Percentiles rank a stretch among this genome's conserved stretches.
Evolutionary conservation across 2,113 vertebrate genomes (phyloP).

Genomic region (Pachypanchax playfairii): DNA sequence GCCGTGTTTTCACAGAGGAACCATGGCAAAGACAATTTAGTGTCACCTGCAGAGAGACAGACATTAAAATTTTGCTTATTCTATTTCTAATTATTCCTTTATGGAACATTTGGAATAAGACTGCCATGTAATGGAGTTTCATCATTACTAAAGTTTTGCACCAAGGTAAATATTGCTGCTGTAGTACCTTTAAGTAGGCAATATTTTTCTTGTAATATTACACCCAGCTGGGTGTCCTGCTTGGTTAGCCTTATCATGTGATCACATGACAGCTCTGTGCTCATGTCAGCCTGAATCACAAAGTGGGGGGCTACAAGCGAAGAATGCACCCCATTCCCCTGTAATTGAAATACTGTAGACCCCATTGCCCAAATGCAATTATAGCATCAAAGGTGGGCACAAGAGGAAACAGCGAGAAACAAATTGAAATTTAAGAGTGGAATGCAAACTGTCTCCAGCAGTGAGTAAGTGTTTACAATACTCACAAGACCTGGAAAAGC

Average conservation of each 20-base stretch:
- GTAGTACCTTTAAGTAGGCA: conserved; percentile 62
- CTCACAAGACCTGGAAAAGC: conserved; percentile 44
- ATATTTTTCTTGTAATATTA: conserved; percentile 66
- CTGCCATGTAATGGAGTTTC: conserved; percentile 69
- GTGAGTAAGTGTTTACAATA: conserved; percentile 50
- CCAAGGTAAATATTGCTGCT: conserved; percentile 65
- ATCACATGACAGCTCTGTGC: conserved; percentile 42
- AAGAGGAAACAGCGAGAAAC: conserved; percentile 66
- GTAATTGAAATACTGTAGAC: conserved; percentile 69
- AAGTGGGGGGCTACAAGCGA: conserved; percentile 47
- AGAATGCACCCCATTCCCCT: conserved; percentile 50
- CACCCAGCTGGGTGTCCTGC: conserved; percentile 69
- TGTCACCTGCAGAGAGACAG: conserved; percentile 76
- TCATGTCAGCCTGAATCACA: conserved; percentile 34
- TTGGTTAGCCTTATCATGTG: conserved; percentile 43
- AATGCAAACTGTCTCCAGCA: conserved; percentile 67
- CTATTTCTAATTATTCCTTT: conserved; percentile 75
- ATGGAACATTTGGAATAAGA: conserved; percentile 73
- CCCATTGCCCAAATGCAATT: conserved; percentile 73
- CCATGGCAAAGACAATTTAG: conserved; percentile 71
- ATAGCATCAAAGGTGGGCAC: conserved; percentile 64
- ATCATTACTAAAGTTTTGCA: conserved; percentile 73
- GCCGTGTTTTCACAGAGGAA: conserved; percentile 68
- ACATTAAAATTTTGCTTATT: conserved; percentile 72
- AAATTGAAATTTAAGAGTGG: conserved; percentile 72